phyloP scores from a whole-genome alignment of 2,888 invertebrate genomes.

The Agrenia bidenticulata region DNA sequence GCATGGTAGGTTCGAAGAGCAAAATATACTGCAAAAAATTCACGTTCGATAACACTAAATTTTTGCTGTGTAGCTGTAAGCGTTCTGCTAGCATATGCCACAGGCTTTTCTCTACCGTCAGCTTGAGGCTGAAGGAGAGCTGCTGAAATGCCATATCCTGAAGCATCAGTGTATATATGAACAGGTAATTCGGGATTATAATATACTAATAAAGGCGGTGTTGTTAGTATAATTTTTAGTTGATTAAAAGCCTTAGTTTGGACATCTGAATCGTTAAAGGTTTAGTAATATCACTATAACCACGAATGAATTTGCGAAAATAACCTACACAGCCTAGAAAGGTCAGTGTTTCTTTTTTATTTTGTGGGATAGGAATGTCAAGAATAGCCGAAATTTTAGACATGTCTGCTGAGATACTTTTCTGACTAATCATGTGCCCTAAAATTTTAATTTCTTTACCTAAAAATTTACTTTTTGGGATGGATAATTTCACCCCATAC shows the following conservation, averaged over 20 bases:
- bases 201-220: not conserved
- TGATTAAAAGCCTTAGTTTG: conserved; percentile 7
- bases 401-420: conserved; percentile 13
- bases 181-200: conserved; percentile 7
- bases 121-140: conserved; percentile 11
- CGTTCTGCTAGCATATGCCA: conserved; percentile 8
- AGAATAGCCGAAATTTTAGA: conserved; percentile 8
- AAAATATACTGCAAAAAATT: conserved; percentile 14
- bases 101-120: conserved; percentile 7
- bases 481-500: conserved; percentile 16
- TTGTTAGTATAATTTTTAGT: not conserved
- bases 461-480: not conserved
- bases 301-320: conserved; percentile 12
- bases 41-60: conserved; percentile 4
- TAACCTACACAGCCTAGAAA: conserved; percentile 15
- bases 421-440: conserved; percentile 14
- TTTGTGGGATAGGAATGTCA: not conserved
- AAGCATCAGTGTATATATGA: conserved; percentile 13
- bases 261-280: conserved; percentile 5
- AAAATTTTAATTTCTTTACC: conserved; percentile 6
- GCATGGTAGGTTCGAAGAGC: conserved; percentile 10
- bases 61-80: conserved; percentile 2
- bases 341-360: not conserved
- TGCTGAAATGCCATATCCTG: not conserved
- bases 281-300: not conserved